Percentiles rank a stretch among this genome's conserved stretches.
Conservation (phyloP, 2,113 vertebrate species). For the human (Homo sapiens) region GRCh38 chr9:116781501-116782000, state of each 20-base stretch:
- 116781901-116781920: background rate
- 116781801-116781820: background rate
- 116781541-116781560: background rate
- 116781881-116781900: background rate
- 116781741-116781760: background rate
- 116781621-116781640: conserved; percentile 54
- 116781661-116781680: background rate
- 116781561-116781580: conserved; percentile 46
- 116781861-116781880: background rate
- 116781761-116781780: background rate
- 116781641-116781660: conserved; percentile 5
- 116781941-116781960: background rate
- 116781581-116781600: conserved; percentile 40
- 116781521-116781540: background rate
- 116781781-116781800: background rate
- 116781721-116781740: background rate
- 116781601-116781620: conserved; percentile 37
- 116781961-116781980: background rate
- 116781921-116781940: background rate
- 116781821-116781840: background rate
- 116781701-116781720: background rate
- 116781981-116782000: background rate
- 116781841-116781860: background rate
- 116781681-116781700: conserved; percentile 13
- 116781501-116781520: background rate